phyloP scores from a whole-genome alignment of 2,797 vertebrate genomes.

The Neomorphus geoffroyi region DNA sequence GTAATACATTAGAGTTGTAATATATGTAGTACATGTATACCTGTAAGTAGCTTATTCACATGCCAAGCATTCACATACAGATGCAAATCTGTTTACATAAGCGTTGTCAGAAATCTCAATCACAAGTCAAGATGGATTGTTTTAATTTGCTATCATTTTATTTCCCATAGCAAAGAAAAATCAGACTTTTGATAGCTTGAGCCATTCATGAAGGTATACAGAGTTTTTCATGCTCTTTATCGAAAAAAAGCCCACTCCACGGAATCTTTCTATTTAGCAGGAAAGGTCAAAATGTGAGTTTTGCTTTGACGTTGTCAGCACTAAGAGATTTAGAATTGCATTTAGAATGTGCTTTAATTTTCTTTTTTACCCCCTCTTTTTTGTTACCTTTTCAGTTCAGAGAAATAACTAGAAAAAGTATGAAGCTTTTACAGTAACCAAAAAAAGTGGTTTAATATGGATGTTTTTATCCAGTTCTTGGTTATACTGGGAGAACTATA shows the following conservation, averaged over 20 bases:
- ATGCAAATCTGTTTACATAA: not conserved
- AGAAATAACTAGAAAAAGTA: not conserved
- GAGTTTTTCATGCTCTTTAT: not conserved
- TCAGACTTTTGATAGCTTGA: not conserved
- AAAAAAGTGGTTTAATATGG: not conserved
- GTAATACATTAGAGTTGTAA: not conserved
- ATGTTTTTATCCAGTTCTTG: not conserved
- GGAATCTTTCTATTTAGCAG: not conserved
- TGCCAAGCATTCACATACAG: not conserved
- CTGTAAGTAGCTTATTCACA: not conserved
- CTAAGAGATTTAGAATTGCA: not conserved
- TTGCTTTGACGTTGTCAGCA: not conserved
- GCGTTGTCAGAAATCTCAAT: not conserved
- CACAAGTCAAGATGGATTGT: not conserved
- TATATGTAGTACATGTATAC: not conserved
- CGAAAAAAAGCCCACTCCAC: not conserved
- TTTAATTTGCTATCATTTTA: not conserved
- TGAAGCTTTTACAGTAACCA: not conserved
- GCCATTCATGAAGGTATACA: not conserved
- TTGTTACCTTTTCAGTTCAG: not conserved
- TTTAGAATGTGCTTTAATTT: not conserved
- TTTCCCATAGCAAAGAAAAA: not conserved
- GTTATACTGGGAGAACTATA: not conserved
- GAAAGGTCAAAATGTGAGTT: not conserved
- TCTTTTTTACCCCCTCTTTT: not conserved